Conservation (phyloP, 1,140 invertebrate genomes). For the Apocrypta bakeri region DNA sequence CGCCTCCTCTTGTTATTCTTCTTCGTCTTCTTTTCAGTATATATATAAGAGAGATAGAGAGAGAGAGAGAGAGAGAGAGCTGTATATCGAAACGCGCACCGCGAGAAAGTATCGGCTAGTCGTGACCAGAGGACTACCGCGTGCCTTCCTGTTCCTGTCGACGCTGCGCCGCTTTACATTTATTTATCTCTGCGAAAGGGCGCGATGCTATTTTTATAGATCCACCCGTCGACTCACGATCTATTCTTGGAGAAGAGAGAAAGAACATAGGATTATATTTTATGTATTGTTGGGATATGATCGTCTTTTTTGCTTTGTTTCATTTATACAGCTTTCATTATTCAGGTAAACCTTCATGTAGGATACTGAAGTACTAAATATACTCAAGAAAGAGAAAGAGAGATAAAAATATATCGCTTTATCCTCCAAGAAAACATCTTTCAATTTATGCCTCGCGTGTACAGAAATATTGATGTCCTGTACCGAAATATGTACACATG, state of each 20-base stretch:
- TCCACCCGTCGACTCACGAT: conserved; percentile 33
- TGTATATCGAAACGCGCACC: conserved; percentile 29
- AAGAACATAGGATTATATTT: too few species aligned
- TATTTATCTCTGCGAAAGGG: conserved; percentile 40
- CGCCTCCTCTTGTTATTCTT: neutral
- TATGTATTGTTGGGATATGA: neutral
- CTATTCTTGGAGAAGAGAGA: neutral
- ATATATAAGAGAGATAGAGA: neutral
- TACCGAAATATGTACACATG: too few species aligned
- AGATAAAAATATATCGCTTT: too few species aligned
- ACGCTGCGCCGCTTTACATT: conserved; percentile 47
- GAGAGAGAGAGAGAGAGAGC: neutral
- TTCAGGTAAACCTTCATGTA: too few species aligned
- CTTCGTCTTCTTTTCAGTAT: neutral
- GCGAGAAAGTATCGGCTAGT: conserved; percentile 48
- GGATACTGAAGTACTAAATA: too few species aligned
- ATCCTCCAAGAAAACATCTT: too few species aligned
- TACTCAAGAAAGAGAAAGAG: too few species aligned
- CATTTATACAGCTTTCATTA: too few species aligned
- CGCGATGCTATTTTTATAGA: conserved; percentile 14
- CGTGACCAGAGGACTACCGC: conserved; percentile 48
- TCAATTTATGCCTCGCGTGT: too few species aligned
- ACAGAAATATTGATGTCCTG: too few species aligned
- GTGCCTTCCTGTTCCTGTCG: conserved; percentile 35
- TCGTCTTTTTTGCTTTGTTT: neutral